phyloP scores from a whole-genome alignment of 2,797 vertebrate genomes.

The Bradypodion ventrale region DNA sequence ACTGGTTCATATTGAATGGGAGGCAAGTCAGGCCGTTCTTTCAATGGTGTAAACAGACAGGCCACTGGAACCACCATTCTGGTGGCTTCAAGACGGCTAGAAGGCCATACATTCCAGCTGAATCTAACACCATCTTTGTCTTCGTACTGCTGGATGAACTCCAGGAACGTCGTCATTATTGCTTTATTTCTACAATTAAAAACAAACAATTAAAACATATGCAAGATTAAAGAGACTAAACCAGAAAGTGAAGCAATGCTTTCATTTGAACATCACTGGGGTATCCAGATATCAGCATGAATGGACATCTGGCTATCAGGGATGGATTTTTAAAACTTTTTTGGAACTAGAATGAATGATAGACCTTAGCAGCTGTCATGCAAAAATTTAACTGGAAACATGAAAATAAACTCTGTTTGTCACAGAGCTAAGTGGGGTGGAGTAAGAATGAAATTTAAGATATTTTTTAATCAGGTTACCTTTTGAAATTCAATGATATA shows the following conservation, averaged over 20 bases:
- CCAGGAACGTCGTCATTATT: conserved; percentile 93
- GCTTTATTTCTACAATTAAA: conserved; percentile 64
- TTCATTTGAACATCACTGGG: background rate
- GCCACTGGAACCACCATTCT: conserved; percentile 95
- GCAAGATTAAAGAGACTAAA: conserved; percentile 5
- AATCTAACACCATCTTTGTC: conserved; percentile 94
- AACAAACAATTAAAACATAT: conserved; percentile 36
- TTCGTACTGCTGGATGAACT: conserved; percentile 97
- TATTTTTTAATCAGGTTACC: too few species aligned
- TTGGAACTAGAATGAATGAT: too few species aligned
- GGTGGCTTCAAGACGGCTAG: conserved; percentile 93
- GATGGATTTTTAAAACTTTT: too few species aligned
- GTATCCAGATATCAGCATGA: background rate
- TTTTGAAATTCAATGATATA: too few species aligned
- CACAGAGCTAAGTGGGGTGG: background rate
- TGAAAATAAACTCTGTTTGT: background rate
- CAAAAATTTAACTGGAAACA: background rate
- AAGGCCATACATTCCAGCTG: conserved; percentile 99
- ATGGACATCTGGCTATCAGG: background rate
- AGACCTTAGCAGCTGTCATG: too few species aligned
- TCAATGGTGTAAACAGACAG: conserved; percentile 89
- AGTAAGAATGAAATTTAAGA: background rate
- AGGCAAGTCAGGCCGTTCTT: conserved; percentile 90
- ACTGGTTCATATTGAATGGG: conserved; percentile 97
- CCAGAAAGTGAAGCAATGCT: conserved; percentile 25